A percentile compares a stretch with the other conserved stretches of the same genome.
These are phyloP conservation scores for Rhincodon typus DNA, from an alignment of 2,797 vertebrate genomes.

Conservation along the genomic window DNA sequence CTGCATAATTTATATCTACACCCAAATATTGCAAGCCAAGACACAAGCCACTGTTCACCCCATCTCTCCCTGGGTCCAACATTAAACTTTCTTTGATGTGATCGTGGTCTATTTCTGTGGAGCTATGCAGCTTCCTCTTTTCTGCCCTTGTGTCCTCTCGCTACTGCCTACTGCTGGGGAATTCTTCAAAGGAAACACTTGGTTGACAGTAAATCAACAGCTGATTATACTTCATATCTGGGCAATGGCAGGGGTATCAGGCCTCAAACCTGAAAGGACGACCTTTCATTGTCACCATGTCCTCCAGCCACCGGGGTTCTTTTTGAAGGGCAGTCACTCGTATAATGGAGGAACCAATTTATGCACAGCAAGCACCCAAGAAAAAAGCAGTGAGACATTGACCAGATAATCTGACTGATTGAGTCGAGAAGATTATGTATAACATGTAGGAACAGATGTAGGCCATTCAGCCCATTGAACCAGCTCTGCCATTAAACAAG, in stretches of 20 bases:
- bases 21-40: constrained; percentile 43
- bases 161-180: not conserved
- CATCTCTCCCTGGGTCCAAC: constrained; percentile 51
- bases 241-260: not conserved
- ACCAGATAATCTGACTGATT: not conserved
- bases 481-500: no score
- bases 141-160: not conserved
- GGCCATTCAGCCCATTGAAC: no score
- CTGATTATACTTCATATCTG: not conserved
- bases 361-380: not conserved
- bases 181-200: not conserved
- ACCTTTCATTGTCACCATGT: not conserved
- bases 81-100: constrained; percentile 54
- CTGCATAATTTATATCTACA: not conserved
- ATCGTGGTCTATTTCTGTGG: constrained; percentile 43
- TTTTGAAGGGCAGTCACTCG: not conserved
- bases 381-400: not conserved
- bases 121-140: not conserved
- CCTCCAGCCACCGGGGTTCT: not conserved
- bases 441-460: no score
- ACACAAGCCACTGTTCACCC: constrained; percentile 52
- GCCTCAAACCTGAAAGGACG: not conserved
- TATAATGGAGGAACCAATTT: not conserved
- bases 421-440: no score
- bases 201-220: not conserved